These are phyloP conservation scores for Heliopora coerulea DNA, from an alignment of 92 coral and sea anemone genomes.

Conservation along the genomic window DNA sequence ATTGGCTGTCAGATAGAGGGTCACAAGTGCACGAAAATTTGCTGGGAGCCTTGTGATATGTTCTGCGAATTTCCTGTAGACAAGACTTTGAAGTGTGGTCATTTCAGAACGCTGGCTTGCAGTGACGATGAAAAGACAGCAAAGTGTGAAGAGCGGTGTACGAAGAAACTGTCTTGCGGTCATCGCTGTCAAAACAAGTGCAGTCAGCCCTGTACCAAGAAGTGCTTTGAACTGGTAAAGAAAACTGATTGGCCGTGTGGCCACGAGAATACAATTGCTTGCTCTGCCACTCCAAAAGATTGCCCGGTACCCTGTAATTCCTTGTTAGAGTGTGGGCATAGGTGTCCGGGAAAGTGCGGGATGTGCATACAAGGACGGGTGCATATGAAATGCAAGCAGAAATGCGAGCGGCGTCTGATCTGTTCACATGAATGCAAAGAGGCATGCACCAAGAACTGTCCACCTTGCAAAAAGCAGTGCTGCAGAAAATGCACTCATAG, in stretches of 20 bases:
- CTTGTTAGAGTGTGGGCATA: conserved; percentile 67
- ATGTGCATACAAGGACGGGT: conserved; percentile 85
- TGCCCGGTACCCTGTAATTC: conserved; percentile 64
- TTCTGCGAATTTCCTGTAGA: conserved; percentile 49
- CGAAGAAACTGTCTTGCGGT: conserved; percentile 59
- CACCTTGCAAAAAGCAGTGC: conserved; percentile 67
- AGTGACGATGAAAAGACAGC: conserved; percentile 16
- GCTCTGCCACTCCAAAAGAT: conserved; percentile 70
- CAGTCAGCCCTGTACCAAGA: conserved; percentile 56
- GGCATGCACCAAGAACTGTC: conserved; percentile 62
- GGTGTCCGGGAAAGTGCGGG: conserved; percentile 77
- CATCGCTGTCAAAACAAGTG: conserved; percentile 78
- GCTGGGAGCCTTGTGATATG: conserved; percentile 57
- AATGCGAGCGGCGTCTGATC: conserved; percentile 62
- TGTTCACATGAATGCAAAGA: conserved; percentile 73
- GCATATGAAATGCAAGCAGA: conserved; percentile 58
- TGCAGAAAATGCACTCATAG: conserved; percentile 65
- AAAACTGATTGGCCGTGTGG: conserved; percentile 79
- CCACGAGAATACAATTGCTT: conserved; percentile 68
- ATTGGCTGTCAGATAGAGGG: conserved; percentile 42
- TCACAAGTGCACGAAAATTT: conserved; percentile 64
- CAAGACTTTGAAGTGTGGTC: conserved; percentile 63
- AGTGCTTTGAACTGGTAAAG: conserved; percentile 72
- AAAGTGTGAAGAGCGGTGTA: conserved; percentile 61
- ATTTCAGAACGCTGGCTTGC: conserved; percentile 48